phyloP scores from a whole-genome alignment of 2,888 invertebrate species.

The Xylophagus ater region DNA sequence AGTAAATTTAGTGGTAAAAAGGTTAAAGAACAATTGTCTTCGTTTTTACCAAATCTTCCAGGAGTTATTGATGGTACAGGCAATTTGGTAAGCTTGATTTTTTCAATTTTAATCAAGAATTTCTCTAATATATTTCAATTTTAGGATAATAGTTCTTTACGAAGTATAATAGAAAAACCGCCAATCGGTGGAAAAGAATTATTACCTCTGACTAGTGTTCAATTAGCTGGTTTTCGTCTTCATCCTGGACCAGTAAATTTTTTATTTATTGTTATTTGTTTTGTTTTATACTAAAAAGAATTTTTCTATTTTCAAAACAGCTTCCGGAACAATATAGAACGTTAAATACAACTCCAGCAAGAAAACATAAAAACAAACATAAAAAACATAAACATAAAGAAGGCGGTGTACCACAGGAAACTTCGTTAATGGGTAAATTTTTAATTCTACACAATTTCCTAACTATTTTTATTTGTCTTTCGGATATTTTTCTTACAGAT shows the following conservation, averaged over 20 bases:
- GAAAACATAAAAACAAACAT: constrained; percentile 91
- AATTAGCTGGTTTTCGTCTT: constrained; percentile 84
- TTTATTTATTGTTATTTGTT: constrained; percentile 1
- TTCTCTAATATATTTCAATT: constrained; percentile 26
- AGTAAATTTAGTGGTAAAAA: constrained; percentile 97
- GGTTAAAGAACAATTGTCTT: constrained; percentile 86
- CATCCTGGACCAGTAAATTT: constrained; percentile 79
- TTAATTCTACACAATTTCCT: background rate
- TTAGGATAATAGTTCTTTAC: constrained; percentile 70
- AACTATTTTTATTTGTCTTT: background rate
- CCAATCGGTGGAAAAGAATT: constrained; percentile 88
- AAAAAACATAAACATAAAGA: constrained; percentile 91
- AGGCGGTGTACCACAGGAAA: constrained; percentile 67
- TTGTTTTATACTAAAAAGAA: background rate
- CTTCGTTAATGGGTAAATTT: constrained; percentile 53
- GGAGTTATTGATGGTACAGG: constrained; percentile 92
- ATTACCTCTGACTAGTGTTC: constrained; percentile 71
- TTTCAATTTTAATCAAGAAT: background rate
- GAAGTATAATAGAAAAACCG: constrained; percentile 91
- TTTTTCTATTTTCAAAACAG: constrained; percentile 31
- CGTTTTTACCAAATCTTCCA: constrained; percentile 88
- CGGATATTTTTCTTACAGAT: constrained; percentile 34
- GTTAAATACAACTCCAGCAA: constrained; percentile 81
- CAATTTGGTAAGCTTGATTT: constrained; percentile 41
- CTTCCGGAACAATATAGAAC: constrained; percentile 91